phyloP scores from a whole-genome alignment of 2,797 vertebrate genomes.

The Eulemur coronatus region DNA sequence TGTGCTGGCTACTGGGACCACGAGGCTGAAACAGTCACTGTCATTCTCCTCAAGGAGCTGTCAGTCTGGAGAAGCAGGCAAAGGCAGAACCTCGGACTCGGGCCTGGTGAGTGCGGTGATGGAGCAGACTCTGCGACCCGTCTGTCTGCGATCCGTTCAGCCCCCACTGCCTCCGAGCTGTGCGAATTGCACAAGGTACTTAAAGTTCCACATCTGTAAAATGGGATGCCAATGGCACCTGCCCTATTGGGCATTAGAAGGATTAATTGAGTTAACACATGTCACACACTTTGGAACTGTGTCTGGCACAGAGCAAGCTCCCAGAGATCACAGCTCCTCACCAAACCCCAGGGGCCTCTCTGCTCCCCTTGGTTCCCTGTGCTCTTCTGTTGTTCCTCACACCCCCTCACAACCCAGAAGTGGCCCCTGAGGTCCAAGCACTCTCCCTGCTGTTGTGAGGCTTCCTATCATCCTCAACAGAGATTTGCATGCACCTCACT shows the following conservation, averaged over 20 bases:
- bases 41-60: not conserved
- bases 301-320: not conserved
- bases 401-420: not conserved
- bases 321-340: not conserved
- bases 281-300: not conserved
- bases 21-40: not conserved
- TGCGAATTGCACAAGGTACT: not conserved
- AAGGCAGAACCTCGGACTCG: not conserved
- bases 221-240: not conserved
- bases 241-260: not conserved
- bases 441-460: not conserved
- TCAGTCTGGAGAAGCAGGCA: not conserved
- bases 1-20: not conserved
- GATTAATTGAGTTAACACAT: not conserved
- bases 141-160: not conserved
- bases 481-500: fast-evolving
- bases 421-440: not conserved
- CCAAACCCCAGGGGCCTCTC: not conserved
- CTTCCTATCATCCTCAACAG: not conserved
- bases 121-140: not conserved
- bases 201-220: not conserved
- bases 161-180: not conserved
- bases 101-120: fast-evolving
- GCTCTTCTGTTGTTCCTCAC: not conserved
- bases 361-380: no score